A percentile compares a stretch with the other conserved stretches of the same genome.
phyloP scores from a whole-genome alignment of 2,888 invertebrate genomes.

The Oligia latruncula region DNA sequence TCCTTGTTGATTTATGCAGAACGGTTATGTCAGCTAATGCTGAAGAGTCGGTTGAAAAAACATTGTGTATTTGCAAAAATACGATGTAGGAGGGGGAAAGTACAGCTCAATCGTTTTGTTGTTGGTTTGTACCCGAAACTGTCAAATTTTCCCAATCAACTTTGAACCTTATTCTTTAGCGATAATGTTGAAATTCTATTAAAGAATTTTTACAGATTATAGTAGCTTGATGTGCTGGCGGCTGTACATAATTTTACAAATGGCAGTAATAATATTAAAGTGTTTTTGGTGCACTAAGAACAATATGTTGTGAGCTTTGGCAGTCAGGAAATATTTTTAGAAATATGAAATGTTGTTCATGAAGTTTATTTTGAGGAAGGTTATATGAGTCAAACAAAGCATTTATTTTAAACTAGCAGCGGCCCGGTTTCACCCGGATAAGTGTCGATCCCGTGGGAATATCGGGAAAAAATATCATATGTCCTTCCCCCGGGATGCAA shows the following conservation, averaged over 20 bases:
- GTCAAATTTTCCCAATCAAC: too few relatives aligned
- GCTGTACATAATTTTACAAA: slow-evolving; percentile 21
- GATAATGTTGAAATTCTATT: too few relatives aligned
- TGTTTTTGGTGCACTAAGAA: slow-evolving; percentile 8
- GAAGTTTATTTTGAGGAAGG: not conserved
- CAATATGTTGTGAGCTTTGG: not conserved
- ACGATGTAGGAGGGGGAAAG: slow-evolving; percentile 20
- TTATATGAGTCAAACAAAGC: too few relatives aligned
- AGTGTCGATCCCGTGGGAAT: too few relatives aligned
- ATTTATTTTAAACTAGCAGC: too few relatives aligned
- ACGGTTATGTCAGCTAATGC: slow-evolving; percentile 61
- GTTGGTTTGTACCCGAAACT: slow-evolving; percentile 13
- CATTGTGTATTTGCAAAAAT: slow-evolving; percentile 54
- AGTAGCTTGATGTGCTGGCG: not conserved
- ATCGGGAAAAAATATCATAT: too few relatives aligned
- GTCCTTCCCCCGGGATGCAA: too few relatives aligned
- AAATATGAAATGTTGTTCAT: not conserved
- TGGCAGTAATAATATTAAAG: slow-evolving; percentile 21
- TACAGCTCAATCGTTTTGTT: not conserved
- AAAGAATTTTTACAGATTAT: too few relatives aligned
- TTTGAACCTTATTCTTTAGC: too few relatives aligned
- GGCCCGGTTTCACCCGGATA: too few relatives aligned
- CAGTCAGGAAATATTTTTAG: not conserved
- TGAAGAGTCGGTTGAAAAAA: slow-evolving; percentile 50
- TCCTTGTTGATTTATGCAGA: slow-evolving; percentile 62